Conservation (phyloP, 2,888 invertebrate genomes). For the Lepidocyrtoides sp. region DNA sequence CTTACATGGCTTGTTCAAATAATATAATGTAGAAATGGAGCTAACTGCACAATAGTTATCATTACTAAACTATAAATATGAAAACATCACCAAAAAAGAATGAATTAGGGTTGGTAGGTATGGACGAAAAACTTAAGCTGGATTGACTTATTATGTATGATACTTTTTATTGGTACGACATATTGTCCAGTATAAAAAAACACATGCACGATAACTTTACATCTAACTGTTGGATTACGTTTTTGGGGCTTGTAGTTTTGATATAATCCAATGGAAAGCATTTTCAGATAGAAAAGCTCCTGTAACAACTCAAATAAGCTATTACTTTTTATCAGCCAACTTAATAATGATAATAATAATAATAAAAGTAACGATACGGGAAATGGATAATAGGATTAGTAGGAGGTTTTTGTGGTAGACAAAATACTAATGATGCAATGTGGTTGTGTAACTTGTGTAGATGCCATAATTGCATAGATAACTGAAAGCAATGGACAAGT, state of each 20-base stretch:
- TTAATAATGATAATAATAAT: background rate
- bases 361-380: background rate
- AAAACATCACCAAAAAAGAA: too few relatives aligned
- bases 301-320: background rate
- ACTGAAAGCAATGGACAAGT: too few relatives aligned
- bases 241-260: background rate
- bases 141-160: background rate
- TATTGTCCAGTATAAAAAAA: background rate
- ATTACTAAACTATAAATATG: too few relatives aligned
- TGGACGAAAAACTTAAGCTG: background rate
- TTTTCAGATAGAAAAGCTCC: background rate
- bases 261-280: background rate
- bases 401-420: background rate
- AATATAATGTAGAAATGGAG: too few relatives aligned
- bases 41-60: too few relatives aligned
- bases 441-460: too few relatives aligned
- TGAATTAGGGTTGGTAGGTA: too few relatives aligned
- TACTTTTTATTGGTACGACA: background rate
- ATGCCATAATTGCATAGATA: too few relatives aligned
- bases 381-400: conserved; percentile 15
- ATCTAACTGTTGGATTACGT: background rate
- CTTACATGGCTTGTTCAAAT: too few relatives aligned
- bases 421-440: background rate
- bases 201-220: background rate
- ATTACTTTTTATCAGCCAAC: conserved; percentile 25